Evolutionary conservation across 1,140 invertebrate species (phyloP).

Genomic region (Elymnias hypermnestra): DNA sequence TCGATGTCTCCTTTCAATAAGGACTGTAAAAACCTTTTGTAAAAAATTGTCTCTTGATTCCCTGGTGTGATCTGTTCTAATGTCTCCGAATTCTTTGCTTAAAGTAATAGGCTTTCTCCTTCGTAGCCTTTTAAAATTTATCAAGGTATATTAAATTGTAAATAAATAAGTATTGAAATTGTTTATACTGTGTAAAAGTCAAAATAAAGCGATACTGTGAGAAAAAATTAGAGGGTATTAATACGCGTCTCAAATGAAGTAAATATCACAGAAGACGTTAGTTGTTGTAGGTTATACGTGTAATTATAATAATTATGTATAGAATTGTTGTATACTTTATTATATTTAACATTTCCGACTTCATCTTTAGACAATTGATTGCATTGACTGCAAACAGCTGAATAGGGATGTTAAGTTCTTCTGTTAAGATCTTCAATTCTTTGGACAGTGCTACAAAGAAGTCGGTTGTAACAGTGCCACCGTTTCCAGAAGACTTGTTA

Average conservation of each 20-base stretch:
- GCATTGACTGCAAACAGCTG: constrained; percentile 8
- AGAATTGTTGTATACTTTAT: constrained; percentile 50
- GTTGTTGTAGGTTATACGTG: constrained; percentile 61
- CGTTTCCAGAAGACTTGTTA: too few relatives aligned
- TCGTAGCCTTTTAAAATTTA: constrained; percentile 45
- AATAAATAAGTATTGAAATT: constrained; percentile 67
- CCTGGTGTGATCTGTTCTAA: constrained; percentile 37
- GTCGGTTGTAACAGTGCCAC: too few relatives aligned
- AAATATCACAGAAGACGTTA: constrained; percentile 69
- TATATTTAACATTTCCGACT: constrained; percentile 21
- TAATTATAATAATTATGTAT: constrained; percentile 45
- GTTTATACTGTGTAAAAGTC: constrained; percentile 72
- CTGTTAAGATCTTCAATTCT: constrained; percentile 14
- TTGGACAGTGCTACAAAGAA: too few relatives aligned
- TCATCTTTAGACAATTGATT: constrained; percentile 13
- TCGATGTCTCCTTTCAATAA: constrained; percentile 56
- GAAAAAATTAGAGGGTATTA: constrained; percentile 68
- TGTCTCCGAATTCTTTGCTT: constrained; percentile 50
- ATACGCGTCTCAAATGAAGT: constrained; percentile 60
- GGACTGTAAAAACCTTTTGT: constrained; percentile 49
- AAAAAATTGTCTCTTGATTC: constrained; percentile 35
- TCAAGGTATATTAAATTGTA: constrained; percentile 57
- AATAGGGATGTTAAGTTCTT: constrained; percentile 8
- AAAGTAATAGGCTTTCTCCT: constrained; percentile 47
- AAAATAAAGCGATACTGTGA: constrained; percentile 75